Evolutionary conservation across 2,888 invertebrate species (phyloP).

Genomic region (Busseola fusca): DNA sequence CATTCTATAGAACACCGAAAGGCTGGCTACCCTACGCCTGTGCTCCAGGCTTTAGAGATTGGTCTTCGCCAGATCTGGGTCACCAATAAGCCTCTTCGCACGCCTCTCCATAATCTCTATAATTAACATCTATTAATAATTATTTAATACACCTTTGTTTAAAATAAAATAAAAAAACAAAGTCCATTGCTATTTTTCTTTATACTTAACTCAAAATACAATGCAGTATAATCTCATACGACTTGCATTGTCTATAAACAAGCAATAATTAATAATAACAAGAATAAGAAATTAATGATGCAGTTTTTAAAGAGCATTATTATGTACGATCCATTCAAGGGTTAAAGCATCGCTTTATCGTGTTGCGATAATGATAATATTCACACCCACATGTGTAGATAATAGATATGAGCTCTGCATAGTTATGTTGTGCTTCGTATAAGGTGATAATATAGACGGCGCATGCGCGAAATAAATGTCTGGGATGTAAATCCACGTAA

Average conservation of each 20-base stretch:
- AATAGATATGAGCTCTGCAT: slow-evolving; percentile 39
- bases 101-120: too few relatives aligned
- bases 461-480: slow-evolving; percentile 43
- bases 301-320: slow-evolving; percentile 45
- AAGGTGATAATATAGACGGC: slow-evolving; percentile 38
- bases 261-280: not conserved
- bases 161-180: not conserved
- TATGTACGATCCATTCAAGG: slow-evolving; percentile 56
- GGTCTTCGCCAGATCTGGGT: too few relatives aligned
- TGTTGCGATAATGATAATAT: slow-evolving; percentile 58
- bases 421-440: slow-evolving; percentile 16
- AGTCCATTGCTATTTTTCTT: not conserved
- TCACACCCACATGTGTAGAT: slow-evolving; percentile 62
- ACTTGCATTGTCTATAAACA: not conserved
- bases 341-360: slow-evolving; percentile 61
- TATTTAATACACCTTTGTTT: too few relatives aligned
- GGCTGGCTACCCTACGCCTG: too few relatives aligned
- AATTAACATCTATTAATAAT: not conserved
- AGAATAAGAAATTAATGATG: not conserved
- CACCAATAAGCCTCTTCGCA: too few relatives aligned
- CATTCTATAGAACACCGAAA: too few relatives aligned
- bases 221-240: too few relatives aligned
- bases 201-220: not conserved
- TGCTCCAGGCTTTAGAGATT: too few relatives aligned
- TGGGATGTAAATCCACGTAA: slow-evolving; percentile 17